Base-by-base conservation (phyloP, 2,888 invertebrate species). In the Holacanthella duospinosa region DNA sequence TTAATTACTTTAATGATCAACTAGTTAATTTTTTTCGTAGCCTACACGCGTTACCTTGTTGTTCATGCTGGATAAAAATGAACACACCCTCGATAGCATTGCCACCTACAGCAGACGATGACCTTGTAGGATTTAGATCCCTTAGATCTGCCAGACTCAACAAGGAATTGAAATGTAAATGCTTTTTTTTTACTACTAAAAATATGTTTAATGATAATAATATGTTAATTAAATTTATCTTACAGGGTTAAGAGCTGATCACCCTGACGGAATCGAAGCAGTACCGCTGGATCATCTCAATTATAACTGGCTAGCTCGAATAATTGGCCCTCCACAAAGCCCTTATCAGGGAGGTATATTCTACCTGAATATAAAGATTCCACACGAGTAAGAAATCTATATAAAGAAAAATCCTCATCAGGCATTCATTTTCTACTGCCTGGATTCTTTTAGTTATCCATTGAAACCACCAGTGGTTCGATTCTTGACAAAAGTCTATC, bases 281-380 rank as follows among this genome's bases (percentile, higher is more conserved):
- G 83, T 84, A 19, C 90, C 91, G 0, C 78, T 92, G 57, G 91
- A 92, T 78, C 80, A 83, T 66, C 83, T 85, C 77, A 87, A 86
- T 74, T 89, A 87, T 75, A 92, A 93, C 78, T 95, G 94, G 94
- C 92, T 93, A 78, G 94, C 94, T 1, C 87, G 88, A 61, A 89
- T 95, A 74, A 85, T 88, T 27, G 95, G 94, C 0, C 94, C 95
- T 9, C 85, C 86, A 29, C 92, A 91, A 36, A 93, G 92, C 76
- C 93, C 94, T 0, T 95, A 94, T 75, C 93, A 94, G 77, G 94
- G 94, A 21, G 94, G 94, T 6, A 81, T 90, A 64, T 95, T 95
- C 79, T 92, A 88, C 76, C 81, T 95, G 4, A 92, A 91, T 76
- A 83, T 95, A 65, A 90, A 91, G 79, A 89, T 93, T 73, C 92